These are phyloP conservation scores for Hycleus cichorii DNA, from an alignment of 1,140 invertebrate species.

Conservation along the genomic window DNA sequence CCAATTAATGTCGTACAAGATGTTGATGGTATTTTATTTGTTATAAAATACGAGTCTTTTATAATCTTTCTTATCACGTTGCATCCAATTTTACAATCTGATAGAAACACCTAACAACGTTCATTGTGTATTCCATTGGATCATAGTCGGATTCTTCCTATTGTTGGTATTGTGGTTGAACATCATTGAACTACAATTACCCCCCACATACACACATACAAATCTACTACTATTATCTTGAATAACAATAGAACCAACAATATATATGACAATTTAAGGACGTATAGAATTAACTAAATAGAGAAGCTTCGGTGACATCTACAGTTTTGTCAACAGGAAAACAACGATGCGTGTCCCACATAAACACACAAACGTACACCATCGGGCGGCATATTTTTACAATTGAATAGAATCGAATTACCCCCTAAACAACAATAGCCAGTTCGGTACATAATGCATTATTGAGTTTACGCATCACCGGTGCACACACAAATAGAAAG, in stretches of 20 bases:
- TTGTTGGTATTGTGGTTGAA: slow-evolving; percentile 19
- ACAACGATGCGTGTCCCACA: slow-evolving; percentile 11
- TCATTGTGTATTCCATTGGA: too few species aligned
- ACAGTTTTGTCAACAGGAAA: slow-evolving; percentile 9
- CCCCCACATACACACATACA: not conserved
- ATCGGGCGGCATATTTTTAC: slow-evolving; percentile 15
- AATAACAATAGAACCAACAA: slow-evolving; percentile 17
- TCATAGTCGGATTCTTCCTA: slow-evolving; percentile 3
- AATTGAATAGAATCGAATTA: slow-evolving; percentile 25
- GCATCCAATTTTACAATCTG: too few species aligned
- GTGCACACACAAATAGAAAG: too few species aligned
- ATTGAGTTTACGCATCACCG: slow-evolving; percentile 13
- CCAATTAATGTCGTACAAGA: too few species aligned
- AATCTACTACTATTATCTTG: slow-evolving; percentile 18
- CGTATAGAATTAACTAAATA: slow-evolving; percentile 15
- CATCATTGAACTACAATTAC: slow-evolving; percentile 23
- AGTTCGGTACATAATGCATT: slow-evolving; percentile 16
- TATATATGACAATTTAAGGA: slow-evolving; percentile 22
- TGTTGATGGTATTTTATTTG: too few species aligned
- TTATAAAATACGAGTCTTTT: too few species aligned
- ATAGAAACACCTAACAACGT: too few species aligned
- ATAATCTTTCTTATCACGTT: too few species aligned
- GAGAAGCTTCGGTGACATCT: slow-evolving; percentile 19
- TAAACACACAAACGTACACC: not conserved
- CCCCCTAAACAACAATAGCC: slow-evolving; percentile 9